Evolutionary conservation across 2,888 invertebrate genomes (phyloP).

Genomic region (Bibio marci): DNA sequence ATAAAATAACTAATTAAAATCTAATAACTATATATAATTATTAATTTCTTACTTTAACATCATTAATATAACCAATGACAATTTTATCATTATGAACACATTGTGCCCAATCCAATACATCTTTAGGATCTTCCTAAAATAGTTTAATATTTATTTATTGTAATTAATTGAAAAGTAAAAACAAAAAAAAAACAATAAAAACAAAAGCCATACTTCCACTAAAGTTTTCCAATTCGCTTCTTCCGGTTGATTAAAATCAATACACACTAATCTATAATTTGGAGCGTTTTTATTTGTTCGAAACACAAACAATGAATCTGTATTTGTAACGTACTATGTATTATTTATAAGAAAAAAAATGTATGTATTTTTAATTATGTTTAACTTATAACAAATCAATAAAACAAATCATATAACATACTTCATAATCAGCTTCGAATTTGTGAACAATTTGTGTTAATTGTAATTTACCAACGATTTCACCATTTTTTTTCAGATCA

Average conservation of each 20-base stretch:
- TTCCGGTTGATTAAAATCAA: constrained; percentile 54
- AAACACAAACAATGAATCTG: constrained; percentile 64
- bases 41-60: constrained; percentile 98
- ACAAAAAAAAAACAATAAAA: no score
- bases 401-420: constrained; percentile 23
- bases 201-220: constrained; percentile 46
- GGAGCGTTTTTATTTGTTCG: constrained; percentile 88
- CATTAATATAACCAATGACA: constrained; percentile 74
- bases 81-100: constrained; percentile 76
- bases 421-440: constrained; percentile 89
- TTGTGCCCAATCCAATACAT: constrained; percentile 80
- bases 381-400: constrained; percentile 5
- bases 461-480: constrained; percentile 44
- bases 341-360: no score
- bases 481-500: constrained; percentile 46
- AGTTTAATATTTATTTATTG: no score
- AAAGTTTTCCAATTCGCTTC: constrained; percentile 70
- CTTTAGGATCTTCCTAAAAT: constrained; percentile 55
- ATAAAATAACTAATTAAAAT: neutral
- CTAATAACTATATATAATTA: no score
- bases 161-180: no score
- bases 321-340: constrained; percentile 72
- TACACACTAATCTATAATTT: constrained; percentile 72
- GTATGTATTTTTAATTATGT: no score
- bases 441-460: constrained; percentile 70